These are phyloP conservation scores for Sander vitreus DNA, from an alignment of 2,113 vertebrate species.

Conservation along the genomic window DNA sequence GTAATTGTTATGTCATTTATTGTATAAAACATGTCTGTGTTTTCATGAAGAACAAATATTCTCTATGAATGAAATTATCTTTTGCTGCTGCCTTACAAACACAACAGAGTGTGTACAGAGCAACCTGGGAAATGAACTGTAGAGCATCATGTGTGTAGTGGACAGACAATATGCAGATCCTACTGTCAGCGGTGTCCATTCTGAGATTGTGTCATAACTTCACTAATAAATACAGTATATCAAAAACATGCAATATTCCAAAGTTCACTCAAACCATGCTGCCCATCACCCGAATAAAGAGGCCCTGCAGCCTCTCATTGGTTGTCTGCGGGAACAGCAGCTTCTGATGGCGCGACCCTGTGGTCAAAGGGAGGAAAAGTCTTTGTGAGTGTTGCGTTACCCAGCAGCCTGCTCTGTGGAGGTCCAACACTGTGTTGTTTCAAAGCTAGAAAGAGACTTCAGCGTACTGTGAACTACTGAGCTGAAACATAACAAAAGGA, in stretches of 20 bases:
- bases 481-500: not conserved
- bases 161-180: not conserved
- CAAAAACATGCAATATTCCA: slow-evolving; percentile 17
- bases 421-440: not conserved
- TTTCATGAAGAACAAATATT: not conserved
- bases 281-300: not conserved
- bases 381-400: not conserved
- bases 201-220: not conserved
- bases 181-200: not conserved
- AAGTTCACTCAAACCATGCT: slow-evolving; percentile 37
- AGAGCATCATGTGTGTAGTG: slow-evolving; percentile 9
- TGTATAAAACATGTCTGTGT: slow-evolving; percentile 19
- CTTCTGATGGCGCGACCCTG: slow-evolving; percentile 68
- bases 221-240: slow-evolving; percentile 31
- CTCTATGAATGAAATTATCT: not conserved
- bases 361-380: slow-evolving; percentile 50
- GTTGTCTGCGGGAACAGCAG: slow-evolving; percentile 46
- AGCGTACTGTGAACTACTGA: not conserved
- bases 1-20: slow-evolving; percentile 4
- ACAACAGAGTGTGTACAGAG: not conserved
- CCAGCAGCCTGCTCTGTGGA: not conserved
- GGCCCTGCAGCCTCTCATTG: slow-evolving; percentile 16
- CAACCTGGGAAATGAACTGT: not conserved
- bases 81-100: not conserved
- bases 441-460: not conserved